phyloP scores from a whole-genome alignment of 2,797 vertebrate species.

The Loriculus beryllinus region DNA sequence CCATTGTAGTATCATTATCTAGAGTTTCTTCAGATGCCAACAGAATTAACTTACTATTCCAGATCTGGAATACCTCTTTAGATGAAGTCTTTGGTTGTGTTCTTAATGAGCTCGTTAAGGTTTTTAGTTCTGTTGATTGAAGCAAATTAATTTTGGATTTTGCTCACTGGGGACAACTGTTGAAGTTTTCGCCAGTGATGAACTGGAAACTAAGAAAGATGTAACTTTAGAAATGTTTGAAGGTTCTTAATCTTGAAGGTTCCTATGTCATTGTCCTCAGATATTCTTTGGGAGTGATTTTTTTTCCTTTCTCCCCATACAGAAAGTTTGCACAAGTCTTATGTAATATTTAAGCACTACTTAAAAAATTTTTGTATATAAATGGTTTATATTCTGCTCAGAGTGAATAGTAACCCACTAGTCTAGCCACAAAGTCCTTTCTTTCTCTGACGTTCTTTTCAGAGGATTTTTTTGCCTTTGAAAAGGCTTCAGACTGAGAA shows the following conservation, averaged over 20 bases:
- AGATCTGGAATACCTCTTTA: background rate
- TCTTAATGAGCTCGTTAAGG: background rate
- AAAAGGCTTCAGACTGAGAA: background rate
- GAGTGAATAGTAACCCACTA: background rate
- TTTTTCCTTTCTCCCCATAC: background rate
- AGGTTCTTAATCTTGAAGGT: background rate
- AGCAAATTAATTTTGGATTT: conserved; percentile 9
- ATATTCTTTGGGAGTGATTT: background rate
- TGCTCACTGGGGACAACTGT: background rate
- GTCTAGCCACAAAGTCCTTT: background rate
- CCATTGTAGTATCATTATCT: background rate
- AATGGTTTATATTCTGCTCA: background rate
- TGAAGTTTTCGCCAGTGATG: background rate
- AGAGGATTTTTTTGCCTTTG: background rate
- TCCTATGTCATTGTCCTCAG: background rate
- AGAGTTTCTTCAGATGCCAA: background rate
- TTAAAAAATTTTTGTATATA: background rate
- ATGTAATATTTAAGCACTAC: background rate
- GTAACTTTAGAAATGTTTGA: background rate
- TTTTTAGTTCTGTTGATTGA: background rate
- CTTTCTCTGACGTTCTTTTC: background rate
- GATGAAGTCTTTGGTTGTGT: background rate
- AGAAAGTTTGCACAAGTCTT: background rate
- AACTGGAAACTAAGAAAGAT: background rate
- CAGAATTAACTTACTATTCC: background rate